Evolutionary conservation across 2,888 invertebrate genomes (phyloP).

Genomic region (Temnothorax rugatulus): DNA sequence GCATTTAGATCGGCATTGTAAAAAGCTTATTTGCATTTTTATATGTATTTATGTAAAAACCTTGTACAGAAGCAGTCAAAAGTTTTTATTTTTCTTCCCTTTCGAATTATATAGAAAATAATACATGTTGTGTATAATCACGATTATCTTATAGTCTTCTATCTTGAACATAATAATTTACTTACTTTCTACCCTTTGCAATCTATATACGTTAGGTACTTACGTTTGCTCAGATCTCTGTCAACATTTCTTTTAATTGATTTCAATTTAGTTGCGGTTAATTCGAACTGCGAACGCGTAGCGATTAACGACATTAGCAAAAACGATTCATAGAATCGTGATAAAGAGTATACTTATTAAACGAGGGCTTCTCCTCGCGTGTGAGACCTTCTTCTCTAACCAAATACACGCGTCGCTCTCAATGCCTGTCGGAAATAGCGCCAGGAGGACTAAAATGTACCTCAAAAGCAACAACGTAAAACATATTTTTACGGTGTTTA

Average conservation of each 20-base stretch:
- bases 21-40: background rate
- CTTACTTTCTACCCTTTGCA: background rate
- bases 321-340: background rate
- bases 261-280: background rate
- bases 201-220: background rate
- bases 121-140: background rate
- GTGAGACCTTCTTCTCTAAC: background rate
- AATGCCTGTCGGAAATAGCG: background rate
- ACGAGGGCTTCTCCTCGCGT: background rate
- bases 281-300: background rate
- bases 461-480: background rate
- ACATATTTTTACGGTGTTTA: background rate
- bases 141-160: background rate
- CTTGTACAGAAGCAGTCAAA: background rate
- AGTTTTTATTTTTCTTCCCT: background rate
- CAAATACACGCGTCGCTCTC: background rate
- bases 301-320: background rate
- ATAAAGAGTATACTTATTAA: background rate
- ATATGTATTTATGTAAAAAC: background rate
- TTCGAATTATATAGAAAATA: background rate
- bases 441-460: background rate
- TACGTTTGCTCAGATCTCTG: background rate
- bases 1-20: background rate
- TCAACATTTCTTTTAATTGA: background rate
- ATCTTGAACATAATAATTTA: background rate